Evolutionary conservation across 2,797 vertebrate genomes (phyloP).

Genomic region (Sebastes taczanowskii): DNA sequence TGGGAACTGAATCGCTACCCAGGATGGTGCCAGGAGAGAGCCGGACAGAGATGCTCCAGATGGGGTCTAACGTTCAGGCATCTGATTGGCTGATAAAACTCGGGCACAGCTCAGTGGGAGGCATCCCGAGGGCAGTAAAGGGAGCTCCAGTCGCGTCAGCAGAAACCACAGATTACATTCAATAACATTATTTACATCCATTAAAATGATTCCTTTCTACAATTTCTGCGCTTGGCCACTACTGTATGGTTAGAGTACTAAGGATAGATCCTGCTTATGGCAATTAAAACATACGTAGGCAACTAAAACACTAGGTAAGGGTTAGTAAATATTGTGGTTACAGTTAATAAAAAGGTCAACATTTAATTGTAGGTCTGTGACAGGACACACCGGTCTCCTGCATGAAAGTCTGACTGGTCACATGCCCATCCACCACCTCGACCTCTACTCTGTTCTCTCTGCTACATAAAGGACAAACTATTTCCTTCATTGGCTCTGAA

Average conservation of each 20-base stretch:
- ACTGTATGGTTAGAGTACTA: not conserved
- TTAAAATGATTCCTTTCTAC: not conserved
- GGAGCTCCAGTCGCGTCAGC: not conserved
- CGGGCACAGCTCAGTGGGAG: not conserved
- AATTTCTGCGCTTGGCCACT: not conserved
- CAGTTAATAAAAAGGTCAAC: not conserved
- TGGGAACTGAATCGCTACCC: not conserved
- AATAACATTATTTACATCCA: not conserved
- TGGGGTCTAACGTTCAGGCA: slow-evolving; percentile 25
- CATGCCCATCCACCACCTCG: not conserved
- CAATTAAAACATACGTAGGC: not conserved
- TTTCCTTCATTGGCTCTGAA: not conserved
- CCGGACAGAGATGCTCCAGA: slow-evolving; percentile 32
- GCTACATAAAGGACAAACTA: no score
- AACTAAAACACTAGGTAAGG: not conserved
- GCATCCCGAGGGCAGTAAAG: not conserved
- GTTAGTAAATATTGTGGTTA: not conserved
- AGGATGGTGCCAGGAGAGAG: not conserved
- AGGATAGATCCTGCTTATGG: not conserved
- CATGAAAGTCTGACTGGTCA: not conserved
- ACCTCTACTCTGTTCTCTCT: not conserved
- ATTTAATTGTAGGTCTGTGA: not conserved
- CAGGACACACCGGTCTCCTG: not conserved
- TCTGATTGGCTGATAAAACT: slow-evolving; percentile 24
- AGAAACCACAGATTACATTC: not conserved